phyloP scores from a whole-genome alignment of 64 coral and sea anemone species.

The Pachyseris speciosa region DNA sequence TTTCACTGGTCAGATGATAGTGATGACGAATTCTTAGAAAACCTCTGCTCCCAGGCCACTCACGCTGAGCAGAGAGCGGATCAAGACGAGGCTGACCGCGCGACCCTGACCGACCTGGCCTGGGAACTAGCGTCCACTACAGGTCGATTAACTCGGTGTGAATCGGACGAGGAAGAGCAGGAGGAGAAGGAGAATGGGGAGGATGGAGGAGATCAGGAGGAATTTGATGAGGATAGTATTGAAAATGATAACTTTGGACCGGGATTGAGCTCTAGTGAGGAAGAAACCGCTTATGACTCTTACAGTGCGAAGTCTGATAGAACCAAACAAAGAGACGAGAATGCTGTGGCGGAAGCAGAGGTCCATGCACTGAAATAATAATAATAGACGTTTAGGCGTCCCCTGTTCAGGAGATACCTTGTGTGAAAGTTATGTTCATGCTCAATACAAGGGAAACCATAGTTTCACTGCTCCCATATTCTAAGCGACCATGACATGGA shows the following conservation, averaged over 20 bases:
- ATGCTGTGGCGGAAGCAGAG: background rate
- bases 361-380: conserved; percentile 8
- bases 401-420: too few species aligned
- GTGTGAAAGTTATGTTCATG: too few species aligned
- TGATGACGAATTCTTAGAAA: conserved; percentile 70
- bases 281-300: background rate
- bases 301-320: background rate
- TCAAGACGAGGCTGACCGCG: conserved; percentile 87
- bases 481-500: too few species aligned
- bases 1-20: conserved; percentile 90
- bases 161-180: conserved; percentile 28
- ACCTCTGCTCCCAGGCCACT: background rate
- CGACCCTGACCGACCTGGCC: conserved; percentile 84
- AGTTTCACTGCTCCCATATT: too few species aligned
- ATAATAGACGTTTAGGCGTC: background rate
- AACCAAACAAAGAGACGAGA: background rate
- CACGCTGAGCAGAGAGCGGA: conserved; percentile 42
- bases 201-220: background rate
- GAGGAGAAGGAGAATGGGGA: background rate
- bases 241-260: conserved; percentile 57
- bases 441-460: too few species aligned
- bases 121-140: conserved; percentile 97
- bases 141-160: conserved; percentile 68
- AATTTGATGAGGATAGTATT: conserved; percentile 81
- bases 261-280: conserved; percentile 50